These are phyloP conservation scores for Spodoptera exigua DNA, from an alignment of 2,888 invertebrate species.

Conservation along the genomic window DNA sequence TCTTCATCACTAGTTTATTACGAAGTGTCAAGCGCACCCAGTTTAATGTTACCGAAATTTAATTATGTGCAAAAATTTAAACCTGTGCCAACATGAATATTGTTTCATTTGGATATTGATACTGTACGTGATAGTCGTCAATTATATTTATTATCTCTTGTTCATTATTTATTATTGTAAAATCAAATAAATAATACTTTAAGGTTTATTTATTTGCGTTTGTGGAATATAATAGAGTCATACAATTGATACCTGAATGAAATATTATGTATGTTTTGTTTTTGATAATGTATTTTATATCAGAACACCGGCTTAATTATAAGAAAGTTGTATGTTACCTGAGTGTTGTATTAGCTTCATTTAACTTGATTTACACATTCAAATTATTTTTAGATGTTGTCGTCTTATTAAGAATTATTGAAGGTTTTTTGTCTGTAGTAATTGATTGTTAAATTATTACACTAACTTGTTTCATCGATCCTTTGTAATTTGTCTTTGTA, in stretches of 20 bases:
- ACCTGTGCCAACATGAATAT: slow-evolving; percentile 19
- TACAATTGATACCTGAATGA: too few relatives aligned
- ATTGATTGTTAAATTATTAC: slow-evolving; percentile 27
- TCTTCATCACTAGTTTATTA: neutral
- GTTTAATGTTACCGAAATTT: slow-evolving; percentile 26
- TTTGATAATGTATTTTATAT: too few relatives aligned
- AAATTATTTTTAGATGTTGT: too few relatives aligned
- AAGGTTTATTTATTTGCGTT: too few relatives aligned
- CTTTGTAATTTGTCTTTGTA: neutral
- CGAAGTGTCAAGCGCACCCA: slow-evolving; percentile 9
- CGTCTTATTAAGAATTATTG: neutral
- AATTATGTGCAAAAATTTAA: slow-evolving; percentile 40
- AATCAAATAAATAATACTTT: too few relatives aligned
- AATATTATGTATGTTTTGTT: too few relatives aligned
- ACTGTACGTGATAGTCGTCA: slow-evolving; percentile 8
- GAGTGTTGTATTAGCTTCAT: too few relatives aligned
- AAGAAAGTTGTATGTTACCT: too few relatives aligned
- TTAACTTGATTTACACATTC: too few relatives aligned
- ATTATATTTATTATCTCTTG: neutral
- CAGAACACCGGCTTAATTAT: too few relatives aligned
- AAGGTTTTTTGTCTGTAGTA: slow-evolving; percentile 7
- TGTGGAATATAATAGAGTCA: too few relatives aligned
- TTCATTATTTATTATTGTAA: too few relatives aligned
- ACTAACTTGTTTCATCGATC: neutral
- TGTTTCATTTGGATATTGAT: slow-evolving; percentile 15